Percentiles rank a stretch among this genome's conserved stretches.
These are phyloP conservation scores for Epirrita christyi DNA, from an alignment of 2,888 invertebrate genomes.

Conservation along the genomic window DNA sequence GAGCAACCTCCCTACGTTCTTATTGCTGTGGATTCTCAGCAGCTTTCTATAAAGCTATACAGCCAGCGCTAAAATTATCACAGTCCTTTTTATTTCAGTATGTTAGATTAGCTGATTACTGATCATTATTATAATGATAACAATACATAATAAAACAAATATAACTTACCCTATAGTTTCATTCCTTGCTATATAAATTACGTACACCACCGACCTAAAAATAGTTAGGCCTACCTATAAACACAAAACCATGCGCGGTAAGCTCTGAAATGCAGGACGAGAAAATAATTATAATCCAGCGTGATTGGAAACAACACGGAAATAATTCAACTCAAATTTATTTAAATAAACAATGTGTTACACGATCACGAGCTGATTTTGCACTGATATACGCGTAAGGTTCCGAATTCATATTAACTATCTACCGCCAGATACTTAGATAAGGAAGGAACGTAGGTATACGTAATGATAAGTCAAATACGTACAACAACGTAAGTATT, in stretches of 20 bases:
- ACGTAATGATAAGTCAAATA: conserved; percentile 22
- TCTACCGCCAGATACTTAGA: conserved; percentile 32
- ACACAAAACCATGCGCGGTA: conserved; percentile 1
- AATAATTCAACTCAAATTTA: conserved; percentile 9
- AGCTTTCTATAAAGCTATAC: no score
- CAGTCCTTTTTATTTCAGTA: no score
- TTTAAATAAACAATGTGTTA: conserved; percentile 29
- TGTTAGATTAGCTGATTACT: no score
- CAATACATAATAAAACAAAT: neutral
- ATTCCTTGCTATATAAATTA: neutral
- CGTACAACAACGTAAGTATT: neutral
- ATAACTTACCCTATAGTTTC: neutral
- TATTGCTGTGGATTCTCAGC: no score
- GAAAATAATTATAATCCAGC: conserved; percentile 1
- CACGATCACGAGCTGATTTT: conserved; percentile 40
- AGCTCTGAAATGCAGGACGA: conserved; percentile 1
- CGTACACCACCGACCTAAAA: no score
- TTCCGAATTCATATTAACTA: conserved; percentile 30
- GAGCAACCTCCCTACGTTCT: no score
- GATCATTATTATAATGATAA: neutral
- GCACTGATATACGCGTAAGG: conserved; percentile 36
- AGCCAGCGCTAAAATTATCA: no score
- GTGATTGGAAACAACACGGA: conserved; percentile 8
- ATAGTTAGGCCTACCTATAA: neutral
- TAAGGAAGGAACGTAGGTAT: conserved; percentile 28